phyloP scores from a whole-genome alignment of 2,113 vertebrate genomes.

The Carollia perspicillata region DNA sequence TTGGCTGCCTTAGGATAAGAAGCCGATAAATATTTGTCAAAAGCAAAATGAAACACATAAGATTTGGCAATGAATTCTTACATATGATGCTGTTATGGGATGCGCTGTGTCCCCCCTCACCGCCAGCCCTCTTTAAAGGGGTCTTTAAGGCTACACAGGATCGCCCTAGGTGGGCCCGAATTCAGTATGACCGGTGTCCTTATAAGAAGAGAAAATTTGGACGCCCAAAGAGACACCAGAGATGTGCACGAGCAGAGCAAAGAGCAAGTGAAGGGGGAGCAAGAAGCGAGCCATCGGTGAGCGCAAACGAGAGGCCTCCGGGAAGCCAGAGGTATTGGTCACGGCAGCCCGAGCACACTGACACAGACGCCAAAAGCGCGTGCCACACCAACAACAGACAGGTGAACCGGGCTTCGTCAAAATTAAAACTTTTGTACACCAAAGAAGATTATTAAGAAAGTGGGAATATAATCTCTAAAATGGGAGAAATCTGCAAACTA shows the following conservation, averaged over 20 bases:
- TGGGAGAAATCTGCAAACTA: neutral
- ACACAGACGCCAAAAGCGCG: neutral
- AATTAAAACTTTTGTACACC: neutral
- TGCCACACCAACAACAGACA: neutral
- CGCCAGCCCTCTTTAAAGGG: neutral
- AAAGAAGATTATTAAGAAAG: neutral
- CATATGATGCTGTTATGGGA: neutral
- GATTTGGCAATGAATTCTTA: neutral
- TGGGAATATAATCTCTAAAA: neutral
- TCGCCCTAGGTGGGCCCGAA: neutral
- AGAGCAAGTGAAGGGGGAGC: neutral
- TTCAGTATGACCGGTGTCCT: neutral
- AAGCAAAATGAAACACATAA: neutral
- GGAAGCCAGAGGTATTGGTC: neutral
- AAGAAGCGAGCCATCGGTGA: neutral
- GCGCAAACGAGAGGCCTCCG: neutral
- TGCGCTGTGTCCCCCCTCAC: neutral
- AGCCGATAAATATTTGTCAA: neutral
- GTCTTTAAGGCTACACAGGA: neutral
- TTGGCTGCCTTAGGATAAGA: neutral
- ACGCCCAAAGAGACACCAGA: neutral
- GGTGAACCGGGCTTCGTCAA: neutral
- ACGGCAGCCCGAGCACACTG: neutral
- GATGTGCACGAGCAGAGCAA: neutral
- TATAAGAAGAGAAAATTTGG: neutral